Evolutionary conservation across 2,888 invertebrate species (phyloP).

Genomic region (Lasioglossum leucozonium): DNA sequence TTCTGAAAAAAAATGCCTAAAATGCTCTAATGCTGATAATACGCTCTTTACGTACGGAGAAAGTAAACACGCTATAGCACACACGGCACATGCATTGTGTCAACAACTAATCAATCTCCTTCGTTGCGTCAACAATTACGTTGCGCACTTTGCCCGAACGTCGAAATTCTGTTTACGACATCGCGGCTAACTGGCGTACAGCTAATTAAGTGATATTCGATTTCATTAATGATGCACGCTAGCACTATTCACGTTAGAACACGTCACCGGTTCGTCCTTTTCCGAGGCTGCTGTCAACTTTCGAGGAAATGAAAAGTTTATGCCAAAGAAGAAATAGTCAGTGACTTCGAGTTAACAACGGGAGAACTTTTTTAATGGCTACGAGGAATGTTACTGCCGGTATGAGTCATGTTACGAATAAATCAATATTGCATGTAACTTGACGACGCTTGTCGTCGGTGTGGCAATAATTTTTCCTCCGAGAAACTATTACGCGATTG

Average conservation of each 20-base stretch:
- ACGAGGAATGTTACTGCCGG: constrained; percentile 40
- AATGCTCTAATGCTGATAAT: too few relatives aligned
- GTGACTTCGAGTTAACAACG: background rate
- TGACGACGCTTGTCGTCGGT: constrained; percentile 52
- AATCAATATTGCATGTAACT: constrained; percentile 63
- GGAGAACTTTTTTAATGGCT: constrained; percentile 12
- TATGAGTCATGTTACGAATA: constrained; percentile 52
- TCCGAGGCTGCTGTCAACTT: background rate
- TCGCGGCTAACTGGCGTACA: background rate
- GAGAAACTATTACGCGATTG: background rate
- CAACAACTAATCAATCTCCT: background rate
- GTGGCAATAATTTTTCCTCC: background rate
- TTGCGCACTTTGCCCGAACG: background rate
- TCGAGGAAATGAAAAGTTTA: background rate
- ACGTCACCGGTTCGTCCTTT: background rate
- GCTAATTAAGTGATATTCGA: background rate
- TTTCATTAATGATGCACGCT: background rate
- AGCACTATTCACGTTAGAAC: background rate
- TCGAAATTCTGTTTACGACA: background rate
- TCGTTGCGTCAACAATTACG: background rate
- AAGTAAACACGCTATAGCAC: background rate
- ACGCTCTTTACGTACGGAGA: too few relatives aligned
- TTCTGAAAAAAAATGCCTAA: background rate
- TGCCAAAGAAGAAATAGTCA: background rate
- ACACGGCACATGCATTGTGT: background rate